These are phyloP conservation scores for Tribolium castaneum DNA, from an alignment of 1,140 invertebrate genomes.

Conservation along the genomic window DNA sequence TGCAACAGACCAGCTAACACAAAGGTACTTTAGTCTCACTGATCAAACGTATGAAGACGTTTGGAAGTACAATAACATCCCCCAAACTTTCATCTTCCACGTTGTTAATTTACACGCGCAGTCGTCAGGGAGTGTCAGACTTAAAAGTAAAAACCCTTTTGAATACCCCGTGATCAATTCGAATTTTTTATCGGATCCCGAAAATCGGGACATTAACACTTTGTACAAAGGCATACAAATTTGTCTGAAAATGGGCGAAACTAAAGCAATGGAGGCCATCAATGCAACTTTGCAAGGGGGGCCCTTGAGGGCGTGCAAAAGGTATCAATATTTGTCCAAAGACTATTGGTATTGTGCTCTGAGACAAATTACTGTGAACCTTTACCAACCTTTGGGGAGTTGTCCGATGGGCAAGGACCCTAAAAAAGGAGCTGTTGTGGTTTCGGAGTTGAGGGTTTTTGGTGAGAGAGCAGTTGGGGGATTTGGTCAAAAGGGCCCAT, in stretches of 20 bases:
- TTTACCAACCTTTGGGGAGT: conserved; percentile 60
- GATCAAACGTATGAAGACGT: conserved; percentile 49
- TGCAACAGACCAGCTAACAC: conserved; percentile 40
- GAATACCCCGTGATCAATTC: conserved; percentile 83
- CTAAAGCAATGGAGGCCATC: conserved; percentile 70
- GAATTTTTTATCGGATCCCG: conserved; percentile 76
- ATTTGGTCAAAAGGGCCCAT: conserved; percentile 62
- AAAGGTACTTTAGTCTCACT: conserved; percentile 43
- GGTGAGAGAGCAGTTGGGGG: conserved; percentile 70
- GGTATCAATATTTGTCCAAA: conserved; percentile 21
- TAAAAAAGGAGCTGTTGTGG: conserved; percentile 48
- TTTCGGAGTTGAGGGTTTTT: conserved; percentile 51
- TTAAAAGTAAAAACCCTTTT: conserved; percentile 76
- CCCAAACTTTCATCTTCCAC: conserved; percentile 42
- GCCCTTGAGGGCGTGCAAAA: conserved; percentile 71
- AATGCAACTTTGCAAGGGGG: conserved; percentile 70
- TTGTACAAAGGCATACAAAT: conserved; percentile 55
- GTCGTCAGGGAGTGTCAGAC: conserved; percentile 76
- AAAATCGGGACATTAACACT: conserved; percentile 74
- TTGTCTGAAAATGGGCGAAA: conserved; percentile 69
- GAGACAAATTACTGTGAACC: conserved; percentile 51
- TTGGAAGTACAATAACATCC: conserved; percentile 44
- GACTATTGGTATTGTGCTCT: conserved; percentile 60
- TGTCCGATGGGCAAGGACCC: conserved; percentile 57
- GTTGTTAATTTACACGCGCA: conserved; percentile 72